These are phyloP conservation scores for Thryonomys swinderianus DNA, from an alignment of 2,113 vertebrate genomes.

Conservation along the genomic window DNA sequence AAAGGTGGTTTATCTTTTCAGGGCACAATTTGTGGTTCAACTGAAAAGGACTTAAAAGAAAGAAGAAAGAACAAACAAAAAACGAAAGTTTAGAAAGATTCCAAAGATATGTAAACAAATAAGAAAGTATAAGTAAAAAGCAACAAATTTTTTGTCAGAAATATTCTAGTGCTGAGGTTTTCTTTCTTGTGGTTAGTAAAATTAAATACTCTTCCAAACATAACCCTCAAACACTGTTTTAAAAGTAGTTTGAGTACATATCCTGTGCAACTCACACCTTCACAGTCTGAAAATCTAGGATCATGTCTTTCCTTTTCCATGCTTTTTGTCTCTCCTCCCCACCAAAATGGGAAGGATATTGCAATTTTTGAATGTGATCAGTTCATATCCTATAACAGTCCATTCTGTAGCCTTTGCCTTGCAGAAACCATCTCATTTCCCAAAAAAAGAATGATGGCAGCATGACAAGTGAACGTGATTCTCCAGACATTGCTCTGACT, in stretches of 20 bases:
- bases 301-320: neutral
- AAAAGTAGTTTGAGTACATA: constrained; percentile 6
- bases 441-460: constrained; percentile 54
- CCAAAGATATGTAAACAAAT: neutral
- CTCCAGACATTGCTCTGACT: neutral
- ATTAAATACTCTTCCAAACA: neutral
- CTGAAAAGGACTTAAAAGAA: neutral
- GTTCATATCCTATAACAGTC: neutral
- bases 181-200: neutral
- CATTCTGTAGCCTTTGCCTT: constrained; percentile 36
- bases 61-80: constrained; percentile 12
- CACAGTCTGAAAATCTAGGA: neutral
- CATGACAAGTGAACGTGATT: constrained; percentile 39
- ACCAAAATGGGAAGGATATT: neutral
- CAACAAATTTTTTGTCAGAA: constrained; percentile 10
- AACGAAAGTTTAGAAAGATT: constrained; percentile 15
- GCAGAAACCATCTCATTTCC: neutral
- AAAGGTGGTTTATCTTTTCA: neutral
- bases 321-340: neutral
- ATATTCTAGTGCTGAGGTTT: neutral
- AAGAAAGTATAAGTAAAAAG: constrained; percentile 40
- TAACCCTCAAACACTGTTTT: neutral
- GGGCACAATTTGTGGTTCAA: neutral
- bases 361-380: neutral
- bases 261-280: neutral